Base-by-base conservation (phyloP, 2,888 invertebrate species). In the Deilephila porcellus region DNA sequence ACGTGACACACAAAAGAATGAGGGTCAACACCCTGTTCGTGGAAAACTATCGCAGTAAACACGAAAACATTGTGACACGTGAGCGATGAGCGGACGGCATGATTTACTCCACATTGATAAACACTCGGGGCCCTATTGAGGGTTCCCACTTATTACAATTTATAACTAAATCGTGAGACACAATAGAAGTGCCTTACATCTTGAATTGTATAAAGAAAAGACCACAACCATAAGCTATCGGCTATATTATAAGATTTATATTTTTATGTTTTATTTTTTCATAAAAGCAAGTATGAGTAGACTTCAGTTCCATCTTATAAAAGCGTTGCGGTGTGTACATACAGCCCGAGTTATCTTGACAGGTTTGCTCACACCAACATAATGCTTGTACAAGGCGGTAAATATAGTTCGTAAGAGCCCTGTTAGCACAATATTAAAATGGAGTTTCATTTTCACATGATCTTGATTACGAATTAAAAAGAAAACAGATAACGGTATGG, bases 321-420 rank as follows among this genome's bases (percentile, higher is more conserved):
- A 85, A 86, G 86, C 86, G 82, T 82, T 82, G 82, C 84, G 81
- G 81, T 83, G 81, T 86, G 86, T 81, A 86, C 88, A 93, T 91
- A 93, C 90, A 90, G 79, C 84, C 83, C 81, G 77, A 78, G 82
- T 91, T 93, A 93, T 94, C 93, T 91, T 91, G 93, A 92, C 91
- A 91, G 87, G 91, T 93, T 93, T 93, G 86, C 91, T 85, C 85
- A 85, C 86, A 85, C 81, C 83, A 77, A 84, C 80, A 77, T 67
- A 52, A 45, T 45, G 67, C 67, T 45, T 52, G 67, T 67, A 77
- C 80, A 83, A 84, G 85, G 85, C 86, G 83, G 86, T 87, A 91
- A 90, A 91, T 90, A 91, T 80, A 81, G 85, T 86, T 89, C 91
- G 89, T 84, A 81, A 89, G 89, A 91, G 90, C 80, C 83, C 80